phyloP scores from a whole-genome alignment of 2,888 invertebrate genomes.

The Bruchidius siliquastri region DNA sequence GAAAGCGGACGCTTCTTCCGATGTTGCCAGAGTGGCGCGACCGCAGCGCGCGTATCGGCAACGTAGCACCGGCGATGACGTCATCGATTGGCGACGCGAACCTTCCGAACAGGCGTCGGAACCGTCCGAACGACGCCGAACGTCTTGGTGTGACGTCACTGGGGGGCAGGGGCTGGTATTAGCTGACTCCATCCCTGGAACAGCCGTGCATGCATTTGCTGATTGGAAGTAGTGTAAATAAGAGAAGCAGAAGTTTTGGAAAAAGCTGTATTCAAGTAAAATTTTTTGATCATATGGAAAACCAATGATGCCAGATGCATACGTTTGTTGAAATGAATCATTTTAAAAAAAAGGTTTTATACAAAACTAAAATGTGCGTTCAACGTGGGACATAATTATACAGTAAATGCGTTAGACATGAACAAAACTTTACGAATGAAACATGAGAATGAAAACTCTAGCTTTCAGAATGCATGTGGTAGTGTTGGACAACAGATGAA shows the following conservation, averaged over 20 bases:
- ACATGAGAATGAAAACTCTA: neutral
- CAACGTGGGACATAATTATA: too few relatives aligned
- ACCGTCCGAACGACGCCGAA: slow-evolving; percentile 62
- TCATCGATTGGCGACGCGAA: slow-evolving; percentile 60
- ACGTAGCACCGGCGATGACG: slow-evolving; percentile 48
- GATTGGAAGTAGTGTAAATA: too few relatives aligned
- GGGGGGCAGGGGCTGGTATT: slow-evolving; percentile 45
- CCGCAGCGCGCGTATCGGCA: slow-evolving; percentile 79
- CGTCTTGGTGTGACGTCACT: slow-evolving; percentile 28
- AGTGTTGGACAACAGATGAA: neutral
- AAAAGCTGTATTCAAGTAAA: too few relatives aligned
- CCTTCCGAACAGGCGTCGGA: slow-evolving; percentile 51
- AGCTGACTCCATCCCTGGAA: slow-evolving; percentile 49
- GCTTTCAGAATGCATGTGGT: neutral
- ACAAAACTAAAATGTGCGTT: too few relatives aligned
- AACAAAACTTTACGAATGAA: neutral
- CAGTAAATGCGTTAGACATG: neutral
- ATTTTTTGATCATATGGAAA: too few relatives aligned
- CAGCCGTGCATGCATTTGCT: too few relatives aligned
- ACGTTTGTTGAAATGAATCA: too few relatives aligned
- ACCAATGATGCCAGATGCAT: too few relatives aligned
- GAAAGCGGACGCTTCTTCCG: slow-evolving; percentile 76
- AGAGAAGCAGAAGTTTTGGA: too few relatives aligned
- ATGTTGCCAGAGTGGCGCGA: slow-evolving; percentile 62
- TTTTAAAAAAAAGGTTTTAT: too few relatives aligned